Base-by-base conservation (phyloP, 2,113 vertebrate species). In the Paramisgurnus dabryanus region DNA sequence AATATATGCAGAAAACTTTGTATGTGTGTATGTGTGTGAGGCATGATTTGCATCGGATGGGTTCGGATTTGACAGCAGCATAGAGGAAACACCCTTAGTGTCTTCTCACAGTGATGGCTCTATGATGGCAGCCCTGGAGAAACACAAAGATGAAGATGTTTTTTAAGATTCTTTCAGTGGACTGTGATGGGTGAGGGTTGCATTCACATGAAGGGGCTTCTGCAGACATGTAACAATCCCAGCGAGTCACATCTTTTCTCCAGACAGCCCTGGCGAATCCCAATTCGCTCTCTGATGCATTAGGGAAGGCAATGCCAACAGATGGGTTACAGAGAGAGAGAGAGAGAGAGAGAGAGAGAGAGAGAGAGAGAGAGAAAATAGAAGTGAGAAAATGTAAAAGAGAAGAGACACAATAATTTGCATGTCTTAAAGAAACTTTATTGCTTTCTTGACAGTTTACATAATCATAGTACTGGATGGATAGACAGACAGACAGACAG, bases 281-380 rank as follows among this genome's bases (percentile, higher is more conserved):
- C 64, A 39, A 61, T 45, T 47, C 39, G 17, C n/a, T 78, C 45
- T 72, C n/a, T 73, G 64, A 78, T 73, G 76, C 71, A 75, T 70
- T 63, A 74, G 70, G 49, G 39, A 49, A 73, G 80, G 71, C 76
- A 67, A 57, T 80, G 78, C 78, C 61, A 73, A 73, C 41, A 77
- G 61, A 80, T 60, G 73, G 65, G 58, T 43, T 58, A 73, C 57
- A 53, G 40, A 69, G 61, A 49, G 67, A 67, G 55, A 63, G 63
- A 68, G 49, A 45, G 4, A 27, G n/a, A 69, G 39, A 67, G 39
- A 78, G 13, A 67, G 65, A 66, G n/a, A 17, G 11, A 67, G 7
- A 45, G 27, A 34, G 11, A 76, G 64, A 22, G 13, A 34, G 7
- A n/a, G 12, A 60, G 49, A 39, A 53, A 40, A 77, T 61, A 49